A percentile compares a stretch with the other conserved stretches of the same genome.
phyloP scores from a whole-genome alignment of 2,113 vertebrate species.

The Cariama cristata region DNA sequence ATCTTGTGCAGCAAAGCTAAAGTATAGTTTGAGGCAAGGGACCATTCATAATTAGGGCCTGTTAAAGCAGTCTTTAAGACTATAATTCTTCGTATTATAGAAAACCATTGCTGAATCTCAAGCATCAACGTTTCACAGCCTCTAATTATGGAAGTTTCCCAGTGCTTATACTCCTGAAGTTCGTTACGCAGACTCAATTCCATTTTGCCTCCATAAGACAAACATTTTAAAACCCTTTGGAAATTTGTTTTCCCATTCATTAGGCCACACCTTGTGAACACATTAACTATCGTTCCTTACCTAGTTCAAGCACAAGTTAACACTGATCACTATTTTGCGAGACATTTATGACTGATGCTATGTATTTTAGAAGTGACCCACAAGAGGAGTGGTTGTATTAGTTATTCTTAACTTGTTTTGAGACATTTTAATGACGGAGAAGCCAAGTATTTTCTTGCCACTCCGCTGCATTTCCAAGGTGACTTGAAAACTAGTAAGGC shows the following conservation, averaged over 20 bases:
- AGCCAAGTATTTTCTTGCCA: background rate
- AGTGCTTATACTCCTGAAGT: conserved; percentile 9
- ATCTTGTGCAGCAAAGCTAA: conserved; percentile 14
- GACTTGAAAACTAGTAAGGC: background rate
- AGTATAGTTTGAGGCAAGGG: conserved; percentile 36
- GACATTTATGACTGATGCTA: background rate
- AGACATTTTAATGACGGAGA: background rate
- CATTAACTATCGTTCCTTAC: background rate
- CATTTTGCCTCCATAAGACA: conserved; percentile 21
- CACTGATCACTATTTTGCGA: background rate
- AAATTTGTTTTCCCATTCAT: conserved; percentile 18
- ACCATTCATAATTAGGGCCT: conserved; percentile 9
- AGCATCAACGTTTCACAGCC: background rate
- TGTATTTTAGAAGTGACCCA: conserved; percentile 13
- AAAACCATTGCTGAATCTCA: background rate
- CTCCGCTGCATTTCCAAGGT: background rate
- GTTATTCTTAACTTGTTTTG: background rate
- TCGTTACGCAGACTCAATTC: background rate
- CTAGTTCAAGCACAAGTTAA: conserved; percentile 20
- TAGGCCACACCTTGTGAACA: conserved; percentile 7
- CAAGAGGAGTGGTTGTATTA: background rate
- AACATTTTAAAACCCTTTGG: conserved; percentile 12
- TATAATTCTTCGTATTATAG: background rate
- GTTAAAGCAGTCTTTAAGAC: background rate
- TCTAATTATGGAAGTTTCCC: conserved; percentile 46